Percentiles rank a stretch among this genome's conserved stretches.
Conservation (phyloP, 2,888 invertebrate genomes). For the Arenicola marina region DNA sequence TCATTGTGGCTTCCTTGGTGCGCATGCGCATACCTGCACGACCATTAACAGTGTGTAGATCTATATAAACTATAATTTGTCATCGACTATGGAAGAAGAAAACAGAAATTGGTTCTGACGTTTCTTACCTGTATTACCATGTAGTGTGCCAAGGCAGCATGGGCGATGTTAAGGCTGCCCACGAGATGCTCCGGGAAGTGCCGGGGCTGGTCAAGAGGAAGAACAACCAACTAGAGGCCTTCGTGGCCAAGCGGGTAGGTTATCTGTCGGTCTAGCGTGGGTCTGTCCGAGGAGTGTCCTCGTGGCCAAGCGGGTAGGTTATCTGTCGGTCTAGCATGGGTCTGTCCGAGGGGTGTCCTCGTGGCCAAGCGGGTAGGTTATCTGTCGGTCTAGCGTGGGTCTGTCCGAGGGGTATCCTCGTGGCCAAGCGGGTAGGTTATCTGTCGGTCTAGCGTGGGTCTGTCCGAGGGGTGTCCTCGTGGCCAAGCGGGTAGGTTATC, state of each 20-base stretch:
- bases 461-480: too few relatives aligned
- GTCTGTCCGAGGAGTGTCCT: too few relatives aligned
- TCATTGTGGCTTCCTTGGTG: too few relatives aligned
- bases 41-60: too few relatives aligned
- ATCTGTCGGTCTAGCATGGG: not conserved
- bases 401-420: too few relatives aligned
- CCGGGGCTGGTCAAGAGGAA: constrained; percentile 58
- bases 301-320: constrained; percentile 54
- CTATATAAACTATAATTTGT: too few relatives aligned
- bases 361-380: constrained; percentile 53
- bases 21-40: too few relatives aligned
- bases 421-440: constrained; percentile 51
- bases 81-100: too few relatives aligned
- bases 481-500: too few relatives aligned
- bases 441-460: not conserved
- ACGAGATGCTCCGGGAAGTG: constrained; percentile 58
- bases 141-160: constrained; percentile 65
- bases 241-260: constrained; percentile 57
- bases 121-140: too few relatives aligned
- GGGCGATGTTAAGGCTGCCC: constrained; percentile 61
- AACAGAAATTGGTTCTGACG: too few relatives aligned
- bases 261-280: not conserved
- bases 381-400: not conserved
- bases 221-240: constrained; percentile 63
- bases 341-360: too few relatives aligned